Evolutionary conservation across 2,113 vertebrate genomes (phyloP).

Genomic region (Cebus imitator): DNA sequence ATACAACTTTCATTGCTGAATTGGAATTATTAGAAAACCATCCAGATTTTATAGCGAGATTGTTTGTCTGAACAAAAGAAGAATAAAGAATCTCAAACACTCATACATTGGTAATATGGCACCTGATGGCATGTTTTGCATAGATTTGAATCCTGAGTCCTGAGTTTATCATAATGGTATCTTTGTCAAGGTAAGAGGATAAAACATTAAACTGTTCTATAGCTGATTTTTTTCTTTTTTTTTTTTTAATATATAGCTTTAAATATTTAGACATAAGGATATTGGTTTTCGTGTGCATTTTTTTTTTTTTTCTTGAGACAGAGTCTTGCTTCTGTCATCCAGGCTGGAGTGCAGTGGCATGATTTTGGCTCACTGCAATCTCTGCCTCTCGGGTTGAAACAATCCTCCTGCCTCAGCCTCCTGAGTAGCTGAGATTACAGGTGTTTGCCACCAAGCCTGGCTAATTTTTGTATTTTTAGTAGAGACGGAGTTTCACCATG

Average conservation of each 20-base stretch:
- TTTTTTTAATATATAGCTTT: no score
- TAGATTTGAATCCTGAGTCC: neutral
- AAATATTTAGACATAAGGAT: no score
- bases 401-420: neutral
- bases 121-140: neutral
- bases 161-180: neutral
- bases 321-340: neutral
- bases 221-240: no score
- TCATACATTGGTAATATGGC: neutral
- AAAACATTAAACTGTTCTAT: no score
- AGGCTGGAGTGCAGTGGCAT: neutral
- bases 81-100: neutral
- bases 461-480: no score
- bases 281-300: no score
- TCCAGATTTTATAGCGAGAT: neutral
- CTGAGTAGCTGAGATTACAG: neutral
- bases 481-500: no score
- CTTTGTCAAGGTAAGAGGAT: no score
- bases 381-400: neutral
- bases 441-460: neutral
- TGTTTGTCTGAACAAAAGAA: neutral
- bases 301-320: neutral
- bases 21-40: neutral
- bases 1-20: neutral
- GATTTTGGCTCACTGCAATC: neutral